Percentiles rank a stretch among this genome's conserved stretches.
Evolutionary conservation across 2,113 vertebrate genomes (phyloP).

Genomic region (Diphyllodes magnificus): DNA sequence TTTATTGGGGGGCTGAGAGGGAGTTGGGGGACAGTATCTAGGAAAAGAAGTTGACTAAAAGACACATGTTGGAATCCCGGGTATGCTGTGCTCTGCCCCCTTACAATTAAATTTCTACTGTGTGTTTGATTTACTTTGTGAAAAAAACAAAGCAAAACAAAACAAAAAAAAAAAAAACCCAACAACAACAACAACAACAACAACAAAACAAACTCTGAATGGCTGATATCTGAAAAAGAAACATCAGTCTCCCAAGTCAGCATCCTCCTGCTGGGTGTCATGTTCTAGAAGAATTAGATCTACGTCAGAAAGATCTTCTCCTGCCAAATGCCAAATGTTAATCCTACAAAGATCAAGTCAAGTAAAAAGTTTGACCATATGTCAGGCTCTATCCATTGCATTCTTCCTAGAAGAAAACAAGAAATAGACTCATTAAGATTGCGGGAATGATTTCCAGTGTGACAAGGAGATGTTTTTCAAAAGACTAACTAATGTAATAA

Average conservation of each 20-base stretch:
- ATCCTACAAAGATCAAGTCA: not conserved
- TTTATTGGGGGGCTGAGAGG: accelerated
- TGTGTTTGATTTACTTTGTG: not conserved
- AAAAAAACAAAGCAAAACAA: not conserved
- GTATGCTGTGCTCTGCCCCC: not conserved
- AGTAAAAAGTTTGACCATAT: not conserved
- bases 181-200: not conserved
- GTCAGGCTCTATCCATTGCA: not conserved
- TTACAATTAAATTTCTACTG: not conserved
- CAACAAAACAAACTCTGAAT: not conserved
- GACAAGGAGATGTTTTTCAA: not conserved
- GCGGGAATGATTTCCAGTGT: not conserved
- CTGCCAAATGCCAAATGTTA: not conserved
- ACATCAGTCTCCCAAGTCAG: not conserved
- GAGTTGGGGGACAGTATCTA: accelerated
- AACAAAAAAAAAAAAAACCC: too few relatives aligned
- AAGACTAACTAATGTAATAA: not conserved
- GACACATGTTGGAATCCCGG: not conserved
- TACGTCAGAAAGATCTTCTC: not conserved
- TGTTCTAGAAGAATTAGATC: not conserved
- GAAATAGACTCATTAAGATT: not conserved
- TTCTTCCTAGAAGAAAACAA: not conserved
- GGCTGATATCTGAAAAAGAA: not conserved
- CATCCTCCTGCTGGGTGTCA: not conserved
- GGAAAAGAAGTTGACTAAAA: not conserved